Conservation (phyloP, 2,113 vertebrate species). For the Anoura caudifer region DNA sequence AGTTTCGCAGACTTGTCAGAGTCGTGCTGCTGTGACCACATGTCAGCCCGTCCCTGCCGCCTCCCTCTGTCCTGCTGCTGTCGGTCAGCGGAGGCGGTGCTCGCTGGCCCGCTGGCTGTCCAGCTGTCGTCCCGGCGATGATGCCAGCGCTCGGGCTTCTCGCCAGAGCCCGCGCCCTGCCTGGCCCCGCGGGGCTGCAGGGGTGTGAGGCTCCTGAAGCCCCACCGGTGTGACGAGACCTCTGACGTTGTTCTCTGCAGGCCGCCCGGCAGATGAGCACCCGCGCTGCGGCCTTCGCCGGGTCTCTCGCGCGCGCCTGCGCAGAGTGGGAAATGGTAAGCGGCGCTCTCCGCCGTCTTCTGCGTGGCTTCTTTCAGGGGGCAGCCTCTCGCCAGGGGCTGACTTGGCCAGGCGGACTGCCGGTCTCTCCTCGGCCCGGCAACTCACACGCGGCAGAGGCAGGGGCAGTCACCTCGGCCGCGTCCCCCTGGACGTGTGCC, state of each 20-base stretch:
- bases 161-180: not conserved
- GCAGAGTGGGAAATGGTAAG: conserved; percentile 84
- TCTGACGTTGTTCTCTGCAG: conserved; percentile 75
- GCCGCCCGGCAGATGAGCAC: conserved; percentile 82
- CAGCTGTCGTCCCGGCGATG: not conserved
- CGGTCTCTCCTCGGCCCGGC: no score
- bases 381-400: no score
- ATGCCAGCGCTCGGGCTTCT: not conserved
- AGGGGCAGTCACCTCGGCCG: no score
- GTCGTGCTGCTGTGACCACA: not conserved
- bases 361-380: no score
- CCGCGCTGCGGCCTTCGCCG: conserved; percentile 76
- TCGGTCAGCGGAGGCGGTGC: not conserved
- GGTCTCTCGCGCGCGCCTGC: conserved; percentile 82
- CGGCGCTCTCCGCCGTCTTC: not conserved
- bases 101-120: not conserved
- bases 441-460: no score
- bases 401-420: no score
- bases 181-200: not conserved
- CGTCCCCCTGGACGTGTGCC: no score
- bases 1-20: not conserved
- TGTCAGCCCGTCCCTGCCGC: not conserved
- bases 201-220: not conserved
- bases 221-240: not conserved
- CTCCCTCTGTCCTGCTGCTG: not conserved